phyloP scores from a whole-genome alignment of 2,888 invertebrate genomes.

The Ennomos erosarius region DNA sequence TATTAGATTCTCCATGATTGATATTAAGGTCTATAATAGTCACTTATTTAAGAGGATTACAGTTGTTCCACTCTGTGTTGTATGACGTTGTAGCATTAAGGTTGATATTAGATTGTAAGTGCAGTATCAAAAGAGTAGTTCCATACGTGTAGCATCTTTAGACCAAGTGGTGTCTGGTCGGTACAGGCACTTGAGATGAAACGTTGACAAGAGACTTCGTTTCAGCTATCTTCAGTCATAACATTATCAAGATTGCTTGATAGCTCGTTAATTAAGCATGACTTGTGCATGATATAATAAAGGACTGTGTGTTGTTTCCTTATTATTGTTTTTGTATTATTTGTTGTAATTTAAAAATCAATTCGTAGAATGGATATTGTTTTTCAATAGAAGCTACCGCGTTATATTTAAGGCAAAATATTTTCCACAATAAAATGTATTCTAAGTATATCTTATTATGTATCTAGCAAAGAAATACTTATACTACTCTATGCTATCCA shows the following conservation, averaged over 20 bases:
- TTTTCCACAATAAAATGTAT: no score
- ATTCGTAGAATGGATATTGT: constrained; percentile 1
- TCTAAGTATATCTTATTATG: no score
- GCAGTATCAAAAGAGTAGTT: constrained; percentile 3
- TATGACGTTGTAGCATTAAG: constrained; percentile 15
- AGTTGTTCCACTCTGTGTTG: constrained; percentile 2
- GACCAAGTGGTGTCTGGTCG: constrained; percentile 33
- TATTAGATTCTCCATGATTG: constrained; percentile 33
- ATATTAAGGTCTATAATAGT: constrained; percentile 36
- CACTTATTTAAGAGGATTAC: constrained; percentile 23
- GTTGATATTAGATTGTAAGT: constrained; percentile 18
- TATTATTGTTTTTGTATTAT: constrained; percentile 11
- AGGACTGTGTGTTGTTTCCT: constrained; percentile 14
- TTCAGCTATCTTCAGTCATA: constrained; percentile 24
- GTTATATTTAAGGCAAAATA: no score
- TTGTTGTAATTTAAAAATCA: constrained; percentile 2
- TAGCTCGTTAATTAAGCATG: constrained; percentile 11
- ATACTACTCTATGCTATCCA: no score
- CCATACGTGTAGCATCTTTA: constrained; percentile 34
- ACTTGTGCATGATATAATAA: constrained; percentile 2
- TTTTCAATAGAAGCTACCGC: not conserved
- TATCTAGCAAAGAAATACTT: no score
- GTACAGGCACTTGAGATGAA: constrained; percentile 24
- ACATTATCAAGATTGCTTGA: constrained; percentile 21
- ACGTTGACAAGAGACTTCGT: constrained; percentile 35